Conservation (phyloP, 2,113 vertebrate genomes). For the Rhinopomastus cyanomelas region DNA sequence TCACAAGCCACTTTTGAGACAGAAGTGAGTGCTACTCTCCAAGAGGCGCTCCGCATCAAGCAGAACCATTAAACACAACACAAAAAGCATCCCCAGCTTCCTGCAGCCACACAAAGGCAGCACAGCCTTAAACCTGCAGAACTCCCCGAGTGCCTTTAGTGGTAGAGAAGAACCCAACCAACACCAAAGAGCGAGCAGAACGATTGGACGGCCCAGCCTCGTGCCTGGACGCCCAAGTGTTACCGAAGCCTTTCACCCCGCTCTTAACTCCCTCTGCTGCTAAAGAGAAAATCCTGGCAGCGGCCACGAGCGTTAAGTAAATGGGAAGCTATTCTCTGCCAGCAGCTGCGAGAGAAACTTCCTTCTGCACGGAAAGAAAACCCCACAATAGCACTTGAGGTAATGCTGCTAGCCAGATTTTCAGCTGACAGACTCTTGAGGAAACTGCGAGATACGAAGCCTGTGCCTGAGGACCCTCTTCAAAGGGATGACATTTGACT, state of each 20-base stretch:
- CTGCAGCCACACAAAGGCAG: neutral
- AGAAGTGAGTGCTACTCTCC: neutral
- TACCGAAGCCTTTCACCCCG: constrained; percentile 39
- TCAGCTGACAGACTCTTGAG: constrained; percentile 21
- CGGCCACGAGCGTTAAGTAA: neutral
- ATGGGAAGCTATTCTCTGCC: constrained; percentile 42
- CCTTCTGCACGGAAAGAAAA: constrained; percentile 35
- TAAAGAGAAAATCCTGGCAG: constrained; percentile 41
- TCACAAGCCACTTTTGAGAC: neutral
- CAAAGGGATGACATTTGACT: neutral
- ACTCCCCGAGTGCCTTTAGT: neutral
- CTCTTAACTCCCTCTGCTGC: constrained; percentile 46
- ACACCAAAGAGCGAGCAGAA: neutral
- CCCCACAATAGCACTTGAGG: constrained; percentile 36
- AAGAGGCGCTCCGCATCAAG: neutral
- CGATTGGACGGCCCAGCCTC: constrained; percentile 31
- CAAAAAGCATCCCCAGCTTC: neutral
- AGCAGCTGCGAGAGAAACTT: constrained; percentile 50
- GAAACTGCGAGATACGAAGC: constrained; percentile 4
- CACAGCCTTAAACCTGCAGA: neutral
- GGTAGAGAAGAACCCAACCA: neutral
- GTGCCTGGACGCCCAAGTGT: neutral
- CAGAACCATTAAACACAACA: neutral
- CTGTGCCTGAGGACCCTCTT: constrained; percentile 20
- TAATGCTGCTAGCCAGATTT: constrained; percentile 31